Conservation (phyloP, 2,888 invertebrate genomes). For the Masnerella sp. region DNA sequence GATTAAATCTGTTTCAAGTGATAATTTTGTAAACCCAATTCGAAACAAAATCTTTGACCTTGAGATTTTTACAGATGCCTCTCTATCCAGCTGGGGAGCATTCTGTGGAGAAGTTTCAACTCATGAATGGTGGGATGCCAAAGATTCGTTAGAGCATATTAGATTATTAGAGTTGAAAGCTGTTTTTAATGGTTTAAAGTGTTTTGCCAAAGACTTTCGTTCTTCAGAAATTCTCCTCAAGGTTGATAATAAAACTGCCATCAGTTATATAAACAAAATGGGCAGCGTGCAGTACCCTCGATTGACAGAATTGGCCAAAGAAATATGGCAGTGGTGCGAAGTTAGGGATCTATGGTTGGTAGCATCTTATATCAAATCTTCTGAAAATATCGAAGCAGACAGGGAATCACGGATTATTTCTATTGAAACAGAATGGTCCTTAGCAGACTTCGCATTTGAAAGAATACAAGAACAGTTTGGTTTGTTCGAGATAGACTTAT, state of each 20-base stretch:
- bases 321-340: slow-evolving; percentile 61
- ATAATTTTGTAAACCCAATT: not conserved
- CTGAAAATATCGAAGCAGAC: slow-evolving; percentile 64
- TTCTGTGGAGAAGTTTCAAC: not conserved
- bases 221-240: slow-evolving; percentile 47
- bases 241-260: slow-evolving; percentile 23
- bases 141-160: slow-evolving; percentile 45
- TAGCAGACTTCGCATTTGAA: not conserved
- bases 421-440: slow-evolving; percentile 54
- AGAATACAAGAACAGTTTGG: not conserved
- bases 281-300: not conserved
- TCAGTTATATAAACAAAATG: too few relatives aligned
- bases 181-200: slow-evolving; percentile 18
- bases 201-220: slow-evolving; percentile 14
- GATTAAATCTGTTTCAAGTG: not conserved
- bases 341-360: slow-evolving; percentile 54
- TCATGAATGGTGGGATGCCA: slow-evolving; percentile 18
- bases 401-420: slow-evolving; percentile 52
- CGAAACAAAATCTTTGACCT: not conserved
- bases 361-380: slow-evolving; percentile 42
- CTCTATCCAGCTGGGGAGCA: slow-evolving; percentile 3
- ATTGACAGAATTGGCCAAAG: slow-evolving; percentile 15
- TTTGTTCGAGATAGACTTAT: not conserved
- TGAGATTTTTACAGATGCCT: slow-evolving; percentile 35
- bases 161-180: slow-evolving; percentile 56